Base-by-base conservation (phyloP, 64 coral and sea anemone species). In the Actinia tenebrosa region DNA sequence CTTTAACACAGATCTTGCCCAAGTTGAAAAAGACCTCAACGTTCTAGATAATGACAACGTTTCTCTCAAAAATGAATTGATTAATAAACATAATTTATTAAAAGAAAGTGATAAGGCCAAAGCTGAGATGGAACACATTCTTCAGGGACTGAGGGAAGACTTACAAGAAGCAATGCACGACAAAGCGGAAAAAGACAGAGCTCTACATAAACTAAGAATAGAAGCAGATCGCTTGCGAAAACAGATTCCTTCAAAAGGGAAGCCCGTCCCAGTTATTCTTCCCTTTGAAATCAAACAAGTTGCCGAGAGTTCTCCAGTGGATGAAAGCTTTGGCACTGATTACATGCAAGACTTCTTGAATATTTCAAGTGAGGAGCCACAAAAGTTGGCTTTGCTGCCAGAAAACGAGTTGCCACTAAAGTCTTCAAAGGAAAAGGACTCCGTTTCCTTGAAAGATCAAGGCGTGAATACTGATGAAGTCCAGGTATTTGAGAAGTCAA, bases 81-180 rank as follows among this genome's bases (percentile, higher is more conserved):
- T 44, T 59, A 81, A 88, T 19, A 46, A 93, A 22, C 86, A 77
- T 23, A 56, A 17, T n/a, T 88, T 82, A 53, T 90, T 83, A 26
- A 75, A 93, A 17, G 86, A 90, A 60, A 90, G 58, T 44, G 20
- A 42, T 22, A 93, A 93, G 71, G 64, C 71, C 16, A 88, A 84
- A 68, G 61, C 56, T 44, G 86, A 97, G 17, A 82, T 93, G 61
- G 88, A 93, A 16, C 88, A 97, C 26, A 97, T 97, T 60, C 88
- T 97, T 16, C 81, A 83, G 44, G 87, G 91, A 6, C 85, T 97
- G 25, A 89, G 91, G 42, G 94, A 93, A 84, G 94, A 97, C 85
- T 50, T 97, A 1, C 88, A 97, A 25, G 82, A 79, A 54, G 90
- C 94, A 20, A 89, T 97, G 54, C 87, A 91, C n/a, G 94, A 90